Evolutionary conservation across 2,888 invertebrate genomes (phyloP).

Genomic region (Masnerella sp.): DNA sequence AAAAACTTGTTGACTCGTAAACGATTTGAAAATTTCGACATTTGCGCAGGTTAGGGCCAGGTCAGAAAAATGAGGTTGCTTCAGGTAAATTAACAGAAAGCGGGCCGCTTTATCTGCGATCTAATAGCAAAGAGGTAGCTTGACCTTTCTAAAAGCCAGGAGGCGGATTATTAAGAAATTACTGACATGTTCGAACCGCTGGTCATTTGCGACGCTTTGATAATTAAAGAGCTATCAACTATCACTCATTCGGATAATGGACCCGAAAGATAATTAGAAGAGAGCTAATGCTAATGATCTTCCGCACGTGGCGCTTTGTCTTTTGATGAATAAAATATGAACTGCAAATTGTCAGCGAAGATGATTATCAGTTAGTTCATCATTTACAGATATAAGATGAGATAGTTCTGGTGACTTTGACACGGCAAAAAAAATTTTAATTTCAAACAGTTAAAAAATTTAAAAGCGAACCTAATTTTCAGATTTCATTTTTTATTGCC

Average conservation of each 20-base stretch:
- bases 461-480: too few relatives aligned
- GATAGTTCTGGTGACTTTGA: too few relatives aligned
- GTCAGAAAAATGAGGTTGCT: constrained; percentile 13
- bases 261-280: constrained; percentile 39
- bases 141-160: constrained; percentile 17
- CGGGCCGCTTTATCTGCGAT: constrained; percentile 33
- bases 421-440: too few relatives aligned
- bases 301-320: constrained; percentile 21
- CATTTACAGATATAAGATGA: too few relatives aligned
- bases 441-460: too few relatives aligned
- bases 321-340: constrained; percentile 40
- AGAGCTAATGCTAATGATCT: constrained; percentile 37
- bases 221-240: constrained; percentile 49
- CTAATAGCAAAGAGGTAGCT: constrained; percentile 39
- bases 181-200: constrained; percentile 35
- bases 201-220: constrained; percentile 35
- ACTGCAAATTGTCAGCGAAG: constrained; percentile 24
- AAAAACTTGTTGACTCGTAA: not conserved
- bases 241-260: constrained; percentile 34
- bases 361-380: too few relatives aligned
- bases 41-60: constrained; percentile 12
- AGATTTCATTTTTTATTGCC: too few relatives aligned
- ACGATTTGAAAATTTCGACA: not conserved
- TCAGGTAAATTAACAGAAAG: not conserved
- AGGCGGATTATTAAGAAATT: constrained; percentile 53